Conservation (phyloP, 2,113 vertebrate genomes). For the Corydoras maculifer region DNA sequence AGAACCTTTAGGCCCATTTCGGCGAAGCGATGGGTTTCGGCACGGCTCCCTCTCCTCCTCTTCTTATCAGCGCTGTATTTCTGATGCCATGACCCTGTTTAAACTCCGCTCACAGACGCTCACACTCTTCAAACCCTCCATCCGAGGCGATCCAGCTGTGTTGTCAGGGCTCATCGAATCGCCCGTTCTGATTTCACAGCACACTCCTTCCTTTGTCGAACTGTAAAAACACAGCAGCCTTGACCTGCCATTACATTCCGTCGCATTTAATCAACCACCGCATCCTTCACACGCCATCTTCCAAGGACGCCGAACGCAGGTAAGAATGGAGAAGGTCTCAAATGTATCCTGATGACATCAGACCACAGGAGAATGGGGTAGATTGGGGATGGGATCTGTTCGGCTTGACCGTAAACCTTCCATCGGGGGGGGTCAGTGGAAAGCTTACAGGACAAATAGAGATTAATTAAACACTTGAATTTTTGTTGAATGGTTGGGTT, state of each 20-base stretch:
- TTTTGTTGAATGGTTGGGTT: too few relatives aligned
- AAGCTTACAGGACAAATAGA: too few relatives aligned
- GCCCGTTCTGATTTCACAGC: conserved; percentile 22
- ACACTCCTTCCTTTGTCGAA: conserved; percentile 14
- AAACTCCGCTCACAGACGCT: conserved; percentile 28
- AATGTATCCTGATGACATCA: conserved; percentile 1
- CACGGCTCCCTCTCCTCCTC: conserved; percentile 20
- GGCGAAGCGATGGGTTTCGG: conserved; percentile 12
- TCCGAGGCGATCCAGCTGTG: conserved; percentile 54
- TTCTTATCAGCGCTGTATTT: too few relatives aligned
- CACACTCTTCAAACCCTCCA: conserved; percentile 25
- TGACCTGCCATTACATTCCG: conserved; percentile 55
- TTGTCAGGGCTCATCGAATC: conserved; percentile 52
- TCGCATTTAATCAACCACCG: conserved; percentile 60
- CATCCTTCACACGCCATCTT: conserved; percentile 54
- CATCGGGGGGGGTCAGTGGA: too few relatives aligned
- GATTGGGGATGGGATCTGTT: background rate
- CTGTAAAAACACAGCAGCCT: conserved; percentile 39
- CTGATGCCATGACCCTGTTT: conserved; percentile 4
- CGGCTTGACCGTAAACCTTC: too few relatives aligned
- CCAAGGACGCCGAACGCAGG: conserved; percentile 21
- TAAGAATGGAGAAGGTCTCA: conserved; percentile 14
- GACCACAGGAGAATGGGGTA: background rate
- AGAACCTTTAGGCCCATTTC: too few relatives aligned
- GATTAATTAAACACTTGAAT: too few relatives aligned